These are phyloP conservation scores for Eubasilissa regina DNA, from an alignment of 1,140 invertebrate genomes.

Conservation along the genomic window DNA sequence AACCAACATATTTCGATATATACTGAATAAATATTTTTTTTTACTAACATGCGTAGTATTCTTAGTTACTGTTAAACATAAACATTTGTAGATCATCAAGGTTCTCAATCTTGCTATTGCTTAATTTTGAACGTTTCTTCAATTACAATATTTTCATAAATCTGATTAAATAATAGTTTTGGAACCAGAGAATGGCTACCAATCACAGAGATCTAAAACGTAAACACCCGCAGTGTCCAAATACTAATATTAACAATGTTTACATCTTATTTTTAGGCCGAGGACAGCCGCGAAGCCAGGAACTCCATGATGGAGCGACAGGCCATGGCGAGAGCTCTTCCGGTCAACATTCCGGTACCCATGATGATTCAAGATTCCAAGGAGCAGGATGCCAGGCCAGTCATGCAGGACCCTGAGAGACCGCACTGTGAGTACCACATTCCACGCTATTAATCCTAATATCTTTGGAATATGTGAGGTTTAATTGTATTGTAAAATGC, in stretches of 20 bases:
- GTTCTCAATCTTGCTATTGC: too few species aligned
- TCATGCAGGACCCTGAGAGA: slow-evolving; percentile 67
- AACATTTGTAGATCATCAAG: too few species aligned
- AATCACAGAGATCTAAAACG: neutral
- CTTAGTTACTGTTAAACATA: too few species aligned
- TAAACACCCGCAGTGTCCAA: neutral
- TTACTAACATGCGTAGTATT: too few species aligned
- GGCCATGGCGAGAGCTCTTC: slow-evolving; percentile 69
- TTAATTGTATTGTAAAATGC: too few species aligned
- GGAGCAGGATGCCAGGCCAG: slow-evolving; percentile 60
- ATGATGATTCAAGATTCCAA: slow-evolving; percentile 69
- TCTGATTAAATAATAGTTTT: neutral
- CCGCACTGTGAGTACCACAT: slow-evolving; percentile 74
- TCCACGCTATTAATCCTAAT: neutral
- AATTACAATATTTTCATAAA: too few species aligned
- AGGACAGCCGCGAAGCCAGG: slow-evolving; percentile 64
- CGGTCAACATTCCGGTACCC: slow-evolving; percentile 72
- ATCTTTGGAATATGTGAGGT: too few species aligned
- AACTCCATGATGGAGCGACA: slow-evolving; percentile 68
- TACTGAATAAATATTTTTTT: too few species aligned
- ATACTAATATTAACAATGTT: neutral
- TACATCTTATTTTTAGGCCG: slow-evolving; percentile 54
- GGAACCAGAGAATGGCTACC: neutral
- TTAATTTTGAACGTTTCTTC: too few species aligned
- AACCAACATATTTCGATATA: too few species aligned